These are phyloP conservation scores for Heliconius ismenius DNA, from an alignment of 2,888 invertebrate genomes.

Conservation along the genomic window DNA sequence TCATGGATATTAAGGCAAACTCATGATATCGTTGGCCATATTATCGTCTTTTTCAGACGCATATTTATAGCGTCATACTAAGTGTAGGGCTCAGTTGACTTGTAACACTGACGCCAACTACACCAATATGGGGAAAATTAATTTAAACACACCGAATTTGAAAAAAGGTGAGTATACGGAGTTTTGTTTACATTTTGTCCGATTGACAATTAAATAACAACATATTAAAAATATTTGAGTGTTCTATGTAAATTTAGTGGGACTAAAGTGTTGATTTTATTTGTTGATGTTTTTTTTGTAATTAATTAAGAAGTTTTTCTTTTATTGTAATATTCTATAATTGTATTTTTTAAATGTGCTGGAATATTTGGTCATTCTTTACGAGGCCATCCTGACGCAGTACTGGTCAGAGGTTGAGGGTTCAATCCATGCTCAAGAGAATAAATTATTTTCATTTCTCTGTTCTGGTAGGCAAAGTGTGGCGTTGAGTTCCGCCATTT, in stretches of 20 bases:
- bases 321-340: neutral
- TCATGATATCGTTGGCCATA: neutral
- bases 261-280: neutral
- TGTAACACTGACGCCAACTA: neutral
- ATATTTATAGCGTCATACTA: neutral
- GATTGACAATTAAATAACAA: neutral
- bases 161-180: neutral
- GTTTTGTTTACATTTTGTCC: neutral
- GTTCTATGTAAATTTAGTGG: neutral
- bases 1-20: neutral
- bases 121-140: conserved; percentile 7
- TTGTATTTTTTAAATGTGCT: neutral
- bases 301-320: neutral
- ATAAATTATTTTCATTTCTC: neutral
- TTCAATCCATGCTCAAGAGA: neutral
- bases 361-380: neutral
- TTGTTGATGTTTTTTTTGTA: neutral
- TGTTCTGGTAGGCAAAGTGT: too few species aligned
- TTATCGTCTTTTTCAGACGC: neutral
- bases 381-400: neutral
- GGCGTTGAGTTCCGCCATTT: too few species aligned
- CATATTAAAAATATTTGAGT: neutral
- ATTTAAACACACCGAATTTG: neutral
- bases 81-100: neutral
- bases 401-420: neutral